Conservation (phyloP, 2,888 invertebrate species). For the Malthinus flaveolus region DNA sequence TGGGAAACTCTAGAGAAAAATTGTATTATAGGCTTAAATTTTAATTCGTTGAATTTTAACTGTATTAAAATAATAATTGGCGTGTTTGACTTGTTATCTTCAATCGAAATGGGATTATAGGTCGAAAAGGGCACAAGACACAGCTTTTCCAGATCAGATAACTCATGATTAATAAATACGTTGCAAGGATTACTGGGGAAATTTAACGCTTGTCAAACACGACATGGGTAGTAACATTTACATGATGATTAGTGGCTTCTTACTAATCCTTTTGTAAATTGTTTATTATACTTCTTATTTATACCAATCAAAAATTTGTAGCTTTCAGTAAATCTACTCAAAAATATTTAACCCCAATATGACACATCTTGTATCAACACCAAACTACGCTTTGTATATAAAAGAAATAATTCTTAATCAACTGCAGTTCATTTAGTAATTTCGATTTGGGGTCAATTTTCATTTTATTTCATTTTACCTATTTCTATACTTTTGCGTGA, state of each 20-base stretch:
- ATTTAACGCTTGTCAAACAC: slow-evolving; percentile 48
- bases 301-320: too few relatives aligned
- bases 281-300: slow-evolving; percentile 3
- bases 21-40: not conserved
- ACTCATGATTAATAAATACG: slow-evolving; percentile 48
- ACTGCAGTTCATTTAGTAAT: too few relatives aligned
- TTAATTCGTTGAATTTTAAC: not conserved
- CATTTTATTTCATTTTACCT: too few relatives aligned
- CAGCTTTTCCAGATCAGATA: slow-evolving; percentile 43
- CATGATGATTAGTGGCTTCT: slow-evolving; percentile 26
- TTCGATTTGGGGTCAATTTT: too few relatives aligned
- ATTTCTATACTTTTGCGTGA: too few relatives aligned
- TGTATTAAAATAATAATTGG: slow-evolving; percentile 1
- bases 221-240: slow-evolving; percentile 30
- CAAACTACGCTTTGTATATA: too few relatives aligned
- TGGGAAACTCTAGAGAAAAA: too few relatives aligned
- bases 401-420: too few relatives aligned
- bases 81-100: slow-evolving; percentile 21
- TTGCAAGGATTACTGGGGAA: slow-evolving; percentile 46
- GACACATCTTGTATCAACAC: too few relatives aligned
- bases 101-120: slow-evolving; percentile 21
- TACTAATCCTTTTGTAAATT: slow-evolving; percentile 15
- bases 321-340: too few relatives aligned
- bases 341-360: too few relatives aligned
- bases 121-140: slow-evolving; percentile 33